Evolutionary conservation across 2,888 invertebrate species (phyloP).

Genomic region (Cinara cedri): DNA sequence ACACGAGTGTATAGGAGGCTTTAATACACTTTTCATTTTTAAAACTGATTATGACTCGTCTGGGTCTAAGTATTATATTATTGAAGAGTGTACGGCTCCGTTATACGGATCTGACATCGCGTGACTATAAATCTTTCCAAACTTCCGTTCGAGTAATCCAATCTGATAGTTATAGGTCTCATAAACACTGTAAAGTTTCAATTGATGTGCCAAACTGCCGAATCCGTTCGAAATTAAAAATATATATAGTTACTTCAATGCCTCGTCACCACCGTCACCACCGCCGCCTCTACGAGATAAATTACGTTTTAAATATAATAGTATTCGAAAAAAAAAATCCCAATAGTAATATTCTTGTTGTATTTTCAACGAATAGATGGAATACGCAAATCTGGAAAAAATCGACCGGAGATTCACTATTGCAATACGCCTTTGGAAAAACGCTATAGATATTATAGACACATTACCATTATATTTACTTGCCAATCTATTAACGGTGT

Average conservation of each 20-base stretch:
- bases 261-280: not conserved
- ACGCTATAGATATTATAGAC: not conserved
- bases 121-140: conserved; percentile 51
- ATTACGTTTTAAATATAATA: not conserved
- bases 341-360: not conserved
- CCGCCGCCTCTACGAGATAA: not conserved
- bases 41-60: conserved; percentile 12
- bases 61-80: not conserved
- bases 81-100: not conserved
- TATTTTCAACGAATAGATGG: not conserved
- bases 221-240: conserved; percentile 32
- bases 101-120: conserved; percentile 11
- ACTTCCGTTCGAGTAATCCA: conserved; percentile 37
- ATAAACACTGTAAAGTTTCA: conserved; percentile 38
- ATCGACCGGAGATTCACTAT: not conserved
- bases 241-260: no score
- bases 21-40: conserved; percentile 5
- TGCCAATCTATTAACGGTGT: no score
- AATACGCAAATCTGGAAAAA: not conserved
- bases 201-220: conserved; percentile 1
- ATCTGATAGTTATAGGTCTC: conserved; percentile 26
- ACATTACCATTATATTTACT: no score
- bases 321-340: not conserved
- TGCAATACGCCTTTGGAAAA: not conserved
- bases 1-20: no score